phyloP scores from a whole-genome alignment of 53 echinoderm and acorn worm species.

The Hippasteria phrygiana region DNA sequence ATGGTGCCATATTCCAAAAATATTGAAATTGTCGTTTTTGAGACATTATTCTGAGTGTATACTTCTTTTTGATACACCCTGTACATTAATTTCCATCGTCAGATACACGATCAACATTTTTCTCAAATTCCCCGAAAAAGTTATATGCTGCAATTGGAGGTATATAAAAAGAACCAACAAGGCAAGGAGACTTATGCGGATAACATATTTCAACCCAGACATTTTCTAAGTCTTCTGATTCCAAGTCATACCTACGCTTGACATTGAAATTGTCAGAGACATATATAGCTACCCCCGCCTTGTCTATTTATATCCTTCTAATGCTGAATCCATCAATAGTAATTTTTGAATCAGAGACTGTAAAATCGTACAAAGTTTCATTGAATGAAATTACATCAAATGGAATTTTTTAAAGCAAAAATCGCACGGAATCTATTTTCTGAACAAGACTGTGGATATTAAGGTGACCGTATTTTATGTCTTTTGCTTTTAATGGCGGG shows the following conservation, averaged over 20 bases:
- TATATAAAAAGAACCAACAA: neutral
- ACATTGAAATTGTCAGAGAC: conserved; percentile 13
- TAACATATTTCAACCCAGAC: too few species aligned
- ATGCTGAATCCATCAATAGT: conserved; percentile 1
- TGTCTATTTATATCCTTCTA: conserved; percentile 42
- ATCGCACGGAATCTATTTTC: neutral
- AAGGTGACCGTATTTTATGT: too few species aligned
- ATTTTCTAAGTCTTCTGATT: neutral
- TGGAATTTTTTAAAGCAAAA: neutral
- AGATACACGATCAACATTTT: neutral
- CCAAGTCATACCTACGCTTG: neutral
- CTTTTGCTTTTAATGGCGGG: too few species aligned
- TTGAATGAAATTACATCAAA: conserved; percentile 24
- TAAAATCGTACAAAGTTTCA: conserved; percentile 59
- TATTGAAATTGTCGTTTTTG: too few species aligned
- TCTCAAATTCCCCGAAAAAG: neutral
- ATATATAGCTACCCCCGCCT: conserved; percentile 44
- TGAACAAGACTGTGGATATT: neutral
- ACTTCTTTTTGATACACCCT: too few species aligned
- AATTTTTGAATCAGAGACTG: conserved; percentile 48
- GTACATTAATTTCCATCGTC: neutral
- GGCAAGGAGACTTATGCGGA: neutral
- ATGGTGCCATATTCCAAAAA: too few species aligned
- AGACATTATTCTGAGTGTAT: too few species aligned
- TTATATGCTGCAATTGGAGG: neutral